These are phyloP conservation scores for Phyllotreta striolata DNA, from an alignment of 2,888 invertebrate genomes.

Conservation along the genomic window DNA sequence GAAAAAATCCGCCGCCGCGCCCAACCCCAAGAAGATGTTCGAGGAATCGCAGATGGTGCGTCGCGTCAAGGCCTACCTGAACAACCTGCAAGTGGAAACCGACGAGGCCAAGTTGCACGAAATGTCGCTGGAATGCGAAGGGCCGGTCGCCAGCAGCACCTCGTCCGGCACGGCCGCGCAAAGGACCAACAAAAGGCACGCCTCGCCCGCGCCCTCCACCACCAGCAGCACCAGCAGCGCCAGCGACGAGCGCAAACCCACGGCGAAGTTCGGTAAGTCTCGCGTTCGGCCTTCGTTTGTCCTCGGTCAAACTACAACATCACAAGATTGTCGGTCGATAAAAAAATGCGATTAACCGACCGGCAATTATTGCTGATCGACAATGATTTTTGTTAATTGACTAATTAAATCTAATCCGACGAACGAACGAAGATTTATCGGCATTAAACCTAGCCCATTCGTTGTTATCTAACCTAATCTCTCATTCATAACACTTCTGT, in stretches of 20 bases:
- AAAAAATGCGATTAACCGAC: neutral
- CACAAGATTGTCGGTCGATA: neutral
- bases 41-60: slow-evolving; percentile 99
- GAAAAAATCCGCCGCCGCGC: slow-evolving; percentile 88
- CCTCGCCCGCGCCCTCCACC: slow-evolving; percentile 92
- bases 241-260: slow-evolving; percentile 73
- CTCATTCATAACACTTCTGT: no score
- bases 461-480: no score
- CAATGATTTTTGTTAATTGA: no score
- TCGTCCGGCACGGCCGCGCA: slow-evolving; percentile 59
- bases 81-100: slow-evolving; percentile 88
- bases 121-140: slow-evolving; percentile 90
- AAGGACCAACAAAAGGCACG: slow-evolving; percentile 74
- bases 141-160: slow-evolving; percentile 61
- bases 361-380: neutral
- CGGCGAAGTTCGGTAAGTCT: slow-evolving; percentile 71
- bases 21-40: slow-evolving; percentile 98
- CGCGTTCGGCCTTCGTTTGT: neutral
- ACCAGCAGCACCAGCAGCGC: slow-evolving; percentile 91
- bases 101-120: slow-evolving; percentile 91
- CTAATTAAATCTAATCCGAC: no score
- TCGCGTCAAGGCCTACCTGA: slow-evolving; percentile 94
- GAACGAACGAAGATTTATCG: no score
- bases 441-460: no score
- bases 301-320: no score